phyloP scores from a whole-genome alignment of 1,140 invertebrate genomes.

The Lordiphosa stackelbergi region DNA sequence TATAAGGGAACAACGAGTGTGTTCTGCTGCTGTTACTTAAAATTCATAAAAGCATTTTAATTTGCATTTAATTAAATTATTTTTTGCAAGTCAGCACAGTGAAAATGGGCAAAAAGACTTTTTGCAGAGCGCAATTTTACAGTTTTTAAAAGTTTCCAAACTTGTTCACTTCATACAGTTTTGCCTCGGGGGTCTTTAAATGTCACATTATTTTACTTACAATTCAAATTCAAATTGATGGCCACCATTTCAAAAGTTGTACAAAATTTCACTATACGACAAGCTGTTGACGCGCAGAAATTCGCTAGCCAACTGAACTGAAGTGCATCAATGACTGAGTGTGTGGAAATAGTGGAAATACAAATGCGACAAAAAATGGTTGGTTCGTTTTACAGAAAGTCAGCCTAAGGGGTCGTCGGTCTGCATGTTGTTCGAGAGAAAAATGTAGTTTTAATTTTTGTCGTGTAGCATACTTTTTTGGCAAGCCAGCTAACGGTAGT shows the following conservation, averaged over 20 bases:
- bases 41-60: slow-evolving; percentile 70
- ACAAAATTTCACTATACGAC: slow-evolving; percentile 2
- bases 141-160: slow-evolving; percentile 2
- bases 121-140: background rate
- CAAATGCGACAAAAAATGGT: slow-evolving; percentile 20
- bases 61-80: slow-evolving; percentile 64
- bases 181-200: slow-evolving; percentile 3
- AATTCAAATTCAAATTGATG: slow-evolving; percentile 46
- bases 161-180: slow-evolving; percentile 3
- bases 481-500: background rate
- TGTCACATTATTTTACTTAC: slow-evolving; percentile 45
- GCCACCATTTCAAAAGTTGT: slow-evolving; percentile 45
- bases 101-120: too few relatives aligned
- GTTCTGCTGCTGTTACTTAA: slow-evolving; percentile 33
- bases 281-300: slow-evolving; percentile 50
- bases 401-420: background rate
- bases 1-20: slow-evolving; percentile 5
- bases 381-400: too few relatives aligned
- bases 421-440: slow-evolving; percentile 20
- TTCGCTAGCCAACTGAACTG: slow-evolving; percentile 48
- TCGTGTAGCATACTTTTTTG: slow-evolving; percentile 47
- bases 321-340: slow-evolving; percentile 19
- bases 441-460: slow-evolving; percentile 50
- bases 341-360: slow-evolving; percentile 21
- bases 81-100: slow-evolving; percentile 10